Evolutionary conservation across 2,113 vertebrate genomes (phyloP).

Genomic region (Coracopsis vasa): DNA sequence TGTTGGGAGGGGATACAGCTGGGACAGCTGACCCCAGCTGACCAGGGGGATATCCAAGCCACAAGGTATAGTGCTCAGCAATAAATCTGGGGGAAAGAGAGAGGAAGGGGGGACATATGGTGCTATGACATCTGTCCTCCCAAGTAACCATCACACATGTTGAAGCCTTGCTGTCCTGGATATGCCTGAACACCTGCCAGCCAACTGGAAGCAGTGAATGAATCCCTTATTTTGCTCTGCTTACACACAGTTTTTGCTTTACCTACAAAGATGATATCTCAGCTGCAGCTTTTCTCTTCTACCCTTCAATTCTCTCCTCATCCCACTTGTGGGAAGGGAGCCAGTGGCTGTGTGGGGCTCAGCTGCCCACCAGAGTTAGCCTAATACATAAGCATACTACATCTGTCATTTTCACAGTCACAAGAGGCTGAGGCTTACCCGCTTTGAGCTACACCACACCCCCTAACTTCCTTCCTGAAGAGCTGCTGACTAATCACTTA

Average conservation of each 20-base stretch:
- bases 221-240: neutral
- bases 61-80: accelerated
- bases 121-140: accelerated
- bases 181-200: neutral
- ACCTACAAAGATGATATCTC: neutral
- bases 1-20: neutral
- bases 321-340: neutral
- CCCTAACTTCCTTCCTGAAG: neutral
- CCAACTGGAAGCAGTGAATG: neutral
- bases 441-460: neutral
- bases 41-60: neutral
- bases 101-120: neutral
- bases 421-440: neutral
- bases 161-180: neutral
- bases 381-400: neutral
- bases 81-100: neutral
- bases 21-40: neutral
- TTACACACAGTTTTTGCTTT: neutral
- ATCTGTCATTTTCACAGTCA: neutral
- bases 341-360: accelerated
- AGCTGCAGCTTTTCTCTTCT: neutral
- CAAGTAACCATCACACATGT: accelerated
- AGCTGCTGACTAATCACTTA: neutral
- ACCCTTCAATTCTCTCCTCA: neutral
- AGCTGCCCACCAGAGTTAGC: neutral